Percentiles rank a stretch among this genome's conserved stretches.
phyloP scores from a whole-genome alignment of 1,140 invertebrate genomes.

The Chrysopa pallens region DNA sequence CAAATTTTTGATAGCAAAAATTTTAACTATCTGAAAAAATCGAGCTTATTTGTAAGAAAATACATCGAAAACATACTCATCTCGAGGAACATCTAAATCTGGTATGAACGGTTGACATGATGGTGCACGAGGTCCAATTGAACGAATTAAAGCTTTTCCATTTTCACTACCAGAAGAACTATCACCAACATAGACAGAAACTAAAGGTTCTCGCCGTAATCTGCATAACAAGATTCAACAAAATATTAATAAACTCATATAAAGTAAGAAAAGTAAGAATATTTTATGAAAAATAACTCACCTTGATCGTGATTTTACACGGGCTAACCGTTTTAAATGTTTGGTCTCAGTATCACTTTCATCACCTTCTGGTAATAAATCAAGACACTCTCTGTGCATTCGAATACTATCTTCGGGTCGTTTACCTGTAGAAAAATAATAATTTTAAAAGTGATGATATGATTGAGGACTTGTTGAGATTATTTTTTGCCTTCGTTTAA shows the following conservation, averaged over 20 bases:
- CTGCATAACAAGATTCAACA: background rate
- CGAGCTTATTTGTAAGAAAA: no score
- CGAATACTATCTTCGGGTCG: background rate
- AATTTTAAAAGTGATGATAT: no score
- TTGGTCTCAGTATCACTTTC: background rate
- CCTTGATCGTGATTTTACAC: background rate
- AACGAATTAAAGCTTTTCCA: constrained; percentile 15
- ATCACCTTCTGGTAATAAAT: background rate
- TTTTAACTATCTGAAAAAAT: no score
- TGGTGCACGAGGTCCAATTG: constrained; percentile 11
- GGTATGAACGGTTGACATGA: constrained; percentile 14
- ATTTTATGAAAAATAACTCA: background rate
- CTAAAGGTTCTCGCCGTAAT: background rate
- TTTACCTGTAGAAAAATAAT: no score
- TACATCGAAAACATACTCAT: constrained; percentile 3
- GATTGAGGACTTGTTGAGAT: no score
- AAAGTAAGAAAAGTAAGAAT: no score
- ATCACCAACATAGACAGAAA: constrained; percentile 18
- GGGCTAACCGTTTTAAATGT: background rate
- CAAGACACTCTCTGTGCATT: background rate
- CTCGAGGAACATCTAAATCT: constrained; percentile 8
- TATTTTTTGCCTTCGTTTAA: no score
- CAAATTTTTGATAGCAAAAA: no score
- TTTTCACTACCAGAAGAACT: constrained; percentile 22
- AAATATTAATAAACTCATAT: no score